A percentile compares a stretch with the other conserved stretches of the same genome.
phyloP scores from a whole-genome alignment of 2,797 vertebrate genomes.

The Poecilia gillii region DNA sequence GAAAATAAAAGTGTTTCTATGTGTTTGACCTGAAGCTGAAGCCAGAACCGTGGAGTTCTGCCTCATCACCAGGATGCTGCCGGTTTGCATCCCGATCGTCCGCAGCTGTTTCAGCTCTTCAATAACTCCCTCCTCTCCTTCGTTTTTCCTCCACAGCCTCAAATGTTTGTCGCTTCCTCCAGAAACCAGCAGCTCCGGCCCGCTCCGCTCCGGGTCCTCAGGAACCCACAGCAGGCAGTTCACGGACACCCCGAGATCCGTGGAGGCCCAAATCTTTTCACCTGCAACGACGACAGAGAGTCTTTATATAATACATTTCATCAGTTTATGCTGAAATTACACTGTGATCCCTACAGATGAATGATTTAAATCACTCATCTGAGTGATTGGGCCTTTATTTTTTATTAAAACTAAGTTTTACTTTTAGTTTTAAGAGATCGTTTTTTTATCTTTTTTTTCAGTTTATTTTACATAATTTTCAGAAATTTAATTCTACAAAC shows the following conservation, averaged over 20 bases:
- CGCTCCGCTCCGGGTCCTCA: conserved; percentile 7
- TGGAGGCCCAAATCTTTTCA: conserved; percentile 54
- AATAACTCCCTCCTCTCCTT: conserved; percentile 27
- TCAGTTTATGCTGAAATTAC: background rate
- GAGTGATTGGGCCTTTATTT: background rate
- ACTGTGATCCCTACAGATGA: background rate
- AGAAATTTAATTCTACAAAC: too few species aligned
- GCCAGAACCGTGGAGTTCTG: conserved; percentile 82
- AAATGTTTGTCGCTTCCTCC: conserved; percentile 80
- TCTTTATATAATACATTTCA: background rate
- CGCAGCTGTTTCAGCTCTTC: conserved; percentile 51
- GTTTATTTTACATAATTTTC: too few species aligned
- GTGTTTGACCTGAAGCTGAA: conserved; percentile 82
- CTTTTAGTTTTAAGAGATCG: background rate
- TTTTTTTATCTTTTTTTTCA: too few species aligned
- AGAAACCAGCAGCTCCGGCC: conserved; percentile 70
- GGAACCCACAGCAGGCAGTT: conserved; percentile 81
- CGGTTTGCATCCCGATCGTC: conserved; percentile 65
- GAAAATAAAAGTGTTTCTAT: background rate
- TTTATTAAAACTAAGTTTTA: background rate
- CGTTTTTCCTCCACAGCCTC: conserved; percentile 75
- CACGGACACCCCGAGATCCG: conserved; percentile 63
- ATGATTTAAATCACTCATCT: background rate
- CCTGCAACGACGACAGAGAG: conserved; percentile 53
- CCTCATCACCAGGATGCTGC: conserved; percentile 77